Conservation (phyloP, 2,888 invertebrate genomes). For the Liopterus haemorrhoidalis region DNA sequence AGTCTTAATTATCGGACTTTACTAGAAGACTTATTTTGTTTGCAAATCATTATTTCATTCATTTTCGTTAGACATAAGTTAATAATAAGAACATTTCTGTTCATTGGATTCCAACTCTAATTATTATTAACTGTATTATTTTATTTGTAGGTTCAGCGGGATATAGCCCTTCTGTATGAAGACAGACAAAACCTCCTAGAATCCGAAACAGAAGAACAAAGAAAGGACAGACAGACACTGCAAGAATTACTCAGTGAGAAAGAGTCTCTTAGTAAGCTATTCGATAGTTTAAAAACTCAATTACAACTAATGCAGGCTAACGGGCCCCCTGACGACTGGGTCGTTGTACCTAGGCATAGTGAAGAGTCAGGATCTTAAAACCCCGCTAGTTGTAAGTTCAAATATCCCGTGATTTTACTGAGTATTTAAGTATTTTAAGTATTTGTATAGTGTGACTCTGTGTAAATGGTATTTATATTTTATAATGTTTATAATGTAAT, state of each 20-base stretch:
- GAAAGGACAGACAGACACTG: constrained; percentile 37
- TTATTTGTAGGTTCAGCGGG: constrained; percentile 63
- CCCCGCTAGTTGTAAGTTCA: too few relatives aligned
- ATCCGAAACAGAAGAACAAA: constrained; percentile 53
- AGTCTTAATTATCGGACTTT: too few relatives aligned
- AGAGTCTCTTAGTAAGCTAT: constrained; percentile 61
- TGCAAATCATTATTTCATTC: neutral
- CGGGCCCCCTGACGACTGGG: constrained; percentile 35
- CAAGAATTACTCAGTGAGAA: constrained; percentile 46
- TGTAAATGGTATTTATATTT: constrained; percentile 9
- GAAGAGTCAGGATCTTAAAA: constrained; percentile 20
- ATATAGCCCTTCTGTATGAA: constrained; percentile 73
- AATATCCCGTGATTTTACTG: too few relatives aligned
- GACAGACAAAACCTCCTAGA: constrained; percentile 70
- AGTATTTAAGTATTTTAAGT: constrained; percentile 4
- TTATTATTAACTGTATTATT: constrained; percentile 1
- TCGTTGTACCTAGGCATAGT: constrained; percentile 36
- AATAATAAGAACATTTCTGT: neutral
- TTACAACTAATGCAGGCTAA: constrained; percentile 45
- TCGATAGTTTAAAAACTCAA: constrained; percentile 61
- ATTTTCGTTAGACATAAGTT: neutral
- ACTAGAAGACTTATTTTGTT: too few relatives aligned
- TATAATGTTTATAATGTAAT: neutral
- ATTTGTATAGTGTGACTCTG: constrained; percentile 22
- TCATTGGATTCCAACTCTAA: neutral